These are phyloP conservation scores for Carassius carassius DNA, from an alignment of 2,113 vertebrate species.

Conservation along the genomic window DNA sequence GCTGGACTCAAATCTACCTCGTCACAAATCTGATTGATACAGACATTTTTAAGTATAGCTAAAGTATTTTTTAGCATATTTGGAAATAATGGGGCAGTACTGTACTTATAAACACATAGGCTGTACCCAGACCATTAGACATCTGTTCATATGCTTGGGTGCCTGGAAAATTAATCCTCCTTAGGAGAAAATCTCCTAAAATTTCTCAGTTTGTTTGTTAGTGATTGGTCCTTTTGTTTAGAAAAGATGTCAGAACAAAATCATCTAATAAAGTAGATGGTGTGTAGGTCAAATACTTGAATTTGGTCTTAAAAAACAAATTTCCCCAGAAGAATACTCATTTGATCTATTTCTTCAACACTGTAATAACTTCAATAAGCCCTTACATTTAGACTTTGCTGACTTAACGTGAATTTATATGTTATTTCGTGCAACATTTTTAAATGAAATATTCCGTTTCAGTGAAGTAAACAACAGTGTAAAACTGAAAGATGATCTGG, in stretches of 20 bases:
- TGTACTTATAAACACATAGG: background rate
- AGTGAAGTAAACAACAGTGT: background rate
- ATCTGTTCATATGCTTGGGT: constrained; percentile 18
- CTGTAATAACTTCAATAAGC: background rate
- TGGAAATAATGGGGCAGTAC: background rate
- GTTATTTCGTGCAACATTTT: background rate
- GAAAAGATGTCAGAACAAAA: background rate
- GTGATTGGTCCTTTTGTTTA: background rate
- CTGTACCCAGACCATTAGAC: constrained; percentile 19
- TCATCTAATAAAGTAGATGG: background rate
- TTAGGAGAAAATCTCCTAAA: background rate
- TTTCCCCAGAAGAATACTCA: background rate
- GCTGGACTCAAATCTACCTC: background rate
- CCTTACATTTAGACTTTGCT: background rate
- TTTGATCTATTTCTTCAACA: background rate
- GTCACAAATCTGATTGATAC: constrained; percentile 6
- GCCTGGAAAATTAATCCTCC: constrained; percentile 15
- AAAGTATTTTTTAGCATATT: background rate
- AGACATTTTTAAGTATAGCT: constrained; percentile 3
- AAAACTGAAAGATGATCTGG: background rate
- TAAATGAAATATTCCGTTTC: background rate
- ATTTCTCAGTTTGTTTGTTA: constrained; percentile 1
- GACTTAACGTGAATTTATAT: background rate
- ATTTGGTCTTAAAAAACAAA: background rate
- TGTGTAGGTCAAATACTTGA: background rate